Evolutionary conservation across 2,797 vertebrate genomes (phyloP), one percentile per base, ranked within the genome.

Genomic region (Odontamblyopus lacepedii): DNA sequence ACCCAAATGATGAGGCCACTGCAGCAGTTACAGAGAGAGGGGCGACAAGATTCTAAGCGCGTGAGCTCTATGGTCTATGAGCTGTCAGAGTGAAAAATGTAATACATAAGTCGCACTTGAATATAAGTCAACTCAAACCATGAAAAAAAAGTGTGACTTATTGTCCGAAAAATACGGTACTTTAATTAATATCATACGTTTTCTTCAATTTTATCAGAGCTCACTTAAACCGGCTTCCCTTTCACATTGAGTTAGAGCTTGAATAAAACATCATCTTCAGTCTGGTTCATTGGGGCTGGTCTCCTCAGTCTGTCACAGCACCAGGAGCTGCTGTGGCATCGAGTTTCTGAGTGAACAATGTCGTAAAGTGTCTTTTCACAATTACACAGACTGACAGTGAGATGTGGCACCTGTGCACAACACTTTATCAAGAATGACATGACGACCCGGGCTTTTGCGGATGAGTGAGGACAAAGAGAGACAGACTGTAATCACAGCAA

Each of bases 321-420:
- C 63, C 38, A 75, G 69, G 69, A 57, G 56, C 15, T 53, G 78
- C 71, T 38, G 15, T 26, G 38, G 62, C 70, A 19, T 57, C 27
- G 73, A 70, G 63, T 66, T 81, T 9, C 63, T 77, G 82, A 84
- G 75, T 67, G 60, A 87, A 77, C 75, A 50, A 65, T 30, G 69
- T 73, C 72, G 78, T 76, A 76, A 74, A 53, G 65, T 27, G 69
- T 73, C 72, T 80, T 76, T 88, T 82, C 69, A 63, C 73, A 81
- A 87, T 81, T 70, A 75, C 29, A 81, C 68, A 66, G 44, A 76
- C 76, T 67, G 81, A 84, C 80, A 79, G 80, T 72, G 69, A 85
- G 88, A 90, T 75, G 83, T 69, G 82, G 81, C 87, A 91, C 89
- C 86, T 90, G 89, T 77, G 76, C 76, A 85, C 88, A 88, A 80